phyloP scores from a whole-genome alignment of 2,888 invertebrate genomes.

The Melitaea athalia region DNA sequence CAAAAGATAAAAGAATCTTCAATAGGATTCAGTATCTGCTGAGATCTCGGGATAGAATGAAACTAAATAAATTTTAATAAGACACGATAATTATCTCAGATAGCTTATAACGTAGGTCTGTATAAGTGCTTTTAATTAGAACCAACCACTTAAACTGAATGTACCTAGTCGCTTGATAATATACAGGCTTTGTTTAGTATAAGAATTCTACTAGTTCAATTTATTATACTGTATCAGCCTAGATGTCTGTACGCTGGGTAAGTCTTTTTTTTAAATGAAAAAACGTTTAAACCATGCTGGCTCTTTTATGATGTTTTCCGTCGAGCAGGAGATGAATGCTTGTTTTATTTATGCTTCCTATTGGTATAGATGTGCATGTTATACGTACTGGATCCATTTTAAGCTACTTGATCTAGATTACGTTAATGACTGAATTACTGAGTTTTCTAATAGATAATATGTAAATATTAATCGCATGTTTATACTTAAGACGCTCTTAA shows the following conservation, averaged over 20 bases:
- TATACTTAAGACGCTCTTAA: no score
- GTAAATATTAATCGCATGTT: no score
- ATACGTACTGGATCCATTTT: no score
- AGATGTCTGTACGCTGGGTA: constrained; percentile 22
- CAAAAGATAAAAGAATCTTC: constrained; percentile 30
- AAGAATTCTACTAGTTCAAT: constrained; percentile 25
- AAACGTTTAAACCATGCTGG: no score
- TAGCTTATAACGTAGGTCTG: constrained; percentile 22
- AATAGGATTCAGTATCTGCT: constrained; percentile 17
- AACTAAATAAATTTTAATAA: constrained; percentile 32
- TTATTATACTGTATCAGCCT: constrained; percentile 29
- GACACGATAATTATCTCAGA: constrained; percentile 13
- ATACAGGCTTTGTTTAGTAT: constrained; percentile 9
- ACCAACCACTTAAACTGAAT: constrained; percentile 17
- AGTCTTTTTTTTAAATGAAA: not conserved
- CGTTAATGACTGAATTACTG: no score
- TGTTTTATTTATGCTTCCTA: no score
- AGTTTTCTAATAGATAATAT: no score
- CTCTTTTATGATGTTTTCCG: no score
- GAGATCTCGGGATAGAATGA: constrained; percentile 25
- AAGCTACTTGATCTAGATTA: no score
- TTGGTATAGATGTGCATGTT: no score
- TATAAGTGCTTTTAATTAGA: constrained; percentile 29
- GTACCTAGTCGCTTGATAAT: constrained; percentile 10
- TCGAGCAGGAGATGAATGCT: no score